phyloP scores from a whole-genome alignment of 2,113 vertebrate genomes.

The Vulpes vulpes region DNA sequence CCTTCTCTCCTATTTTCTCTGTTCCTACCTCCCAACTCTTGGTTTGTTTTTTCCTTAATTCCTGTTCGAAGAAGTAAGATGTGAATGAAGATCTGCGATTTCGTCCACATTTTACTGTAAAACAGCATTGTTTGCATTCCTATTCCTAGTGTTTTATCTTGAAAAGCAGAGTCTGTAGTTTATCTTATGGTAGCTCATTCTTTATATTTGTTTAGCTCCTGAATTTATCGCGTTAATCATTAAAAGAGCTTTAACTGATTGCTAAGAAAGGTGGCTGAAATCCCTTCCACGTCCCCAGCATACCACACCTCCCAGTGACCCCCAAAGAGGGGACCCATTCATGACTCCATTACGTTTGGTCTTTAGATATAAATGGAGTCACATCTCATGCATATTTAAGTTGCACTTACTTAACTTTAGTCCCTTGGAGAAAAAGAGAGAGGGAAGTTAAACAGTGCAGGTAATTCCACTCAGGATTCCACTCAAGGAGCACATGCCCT shows the following conservation, averaged over 20 bases:
- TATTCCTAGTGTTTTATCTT: background rate
- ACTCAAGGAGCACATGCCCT: conserved; percentile 40
- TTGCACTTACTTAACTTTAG: conserved; percentile 54
- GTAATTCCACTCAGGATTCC: conserved; percentile 53
- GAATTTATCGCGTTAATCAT: background rate
- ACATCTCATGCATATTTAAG: conserved; percentile 29
- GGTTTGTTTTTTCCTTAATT: conserved; percentile 35
- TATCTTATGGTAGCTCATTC: background rate
- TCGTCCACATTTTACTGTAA: background rate
- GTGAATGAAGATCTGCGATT: background rate
- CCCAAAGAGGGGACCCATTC: background rate
- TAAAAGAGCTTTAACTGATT: conserved; percentile 46
- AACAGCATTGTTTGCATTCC: background rate
- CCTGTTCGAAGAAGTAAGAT: background rate
- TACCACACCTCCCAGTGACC: background rate
- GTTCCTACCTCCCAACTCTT: background rate
- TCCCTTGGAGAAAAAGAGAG: background rate
- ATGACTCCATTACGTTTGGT: conserved; percentile 45
- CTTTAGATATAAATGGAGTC: conserved; percentile 43
- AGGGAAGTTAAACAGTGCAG: conserved; percentile 38
- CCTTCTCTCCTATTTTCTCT: background rate
- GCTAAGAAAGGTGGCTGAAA: background rate
- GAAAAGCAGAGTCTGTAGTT: background rate
- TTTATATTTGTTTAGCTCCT: conserved; percentile 14
- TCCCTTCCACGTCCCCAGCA: background rate